These are phyloP conservation scores for Todus mexicanus DNA, from an alignment of 2,797 vertebrate species.

Conservation along the genomic window DNA sequence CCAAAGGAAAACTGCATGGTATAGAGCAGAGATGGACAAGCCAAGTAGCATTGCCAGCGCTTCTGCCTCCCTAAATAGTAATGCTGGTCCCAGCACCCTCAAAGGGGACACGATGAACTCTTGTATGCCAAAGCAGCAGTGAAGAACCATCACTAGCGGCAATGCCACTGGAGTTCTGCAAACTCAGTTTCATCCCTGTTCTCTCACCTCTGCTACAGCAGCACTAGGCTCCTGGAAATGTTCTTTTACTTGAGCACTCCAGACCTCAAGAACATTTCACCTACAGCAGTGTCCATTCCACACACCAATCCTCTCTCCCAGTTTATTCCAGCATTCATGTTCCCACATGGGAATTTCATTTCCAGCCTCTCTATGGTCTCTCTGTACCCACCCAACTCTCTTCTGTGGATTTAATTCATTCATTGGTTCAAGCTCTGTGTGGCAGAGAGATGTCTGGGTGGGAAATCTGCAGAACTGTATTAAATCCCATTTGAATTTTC, in stretches of 20 bases:
- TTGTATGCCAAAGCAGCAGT: fast-evolving
- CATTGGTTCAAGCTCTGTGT: background rate
- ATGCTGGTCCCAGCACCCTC: background rate
- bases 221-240: fast-evolving
- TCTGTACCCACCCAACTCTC: background rate
- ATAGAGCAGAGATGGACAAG: background rate
- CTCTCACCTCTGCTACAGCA: background rate
- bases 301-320: background rate
- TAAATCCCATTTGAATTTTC: background rate
- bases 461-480: no score
- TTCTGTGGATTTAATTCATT: background rate
- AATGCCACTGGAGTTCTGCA: no score
- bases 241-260: background rate
- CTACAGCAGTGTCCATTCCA: background rate
- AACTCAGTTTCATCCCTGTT: fast-evolving
- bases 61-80: background rate
- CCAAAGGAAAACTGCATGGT: background rate
- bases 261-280: background rate
- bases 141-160: fast-evolving
- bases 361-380: background rate
- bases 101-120: background rate
- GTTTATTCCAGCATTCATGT: background rate
- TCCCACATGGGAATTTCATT: background rate
- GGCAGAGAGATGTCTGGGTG: background rate
- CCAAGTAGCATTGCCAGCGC: background rate